Evolutionary conservation across 2,113 vertebrate species (phyloP).

Genomic region (Mobula birostris): DNA sequence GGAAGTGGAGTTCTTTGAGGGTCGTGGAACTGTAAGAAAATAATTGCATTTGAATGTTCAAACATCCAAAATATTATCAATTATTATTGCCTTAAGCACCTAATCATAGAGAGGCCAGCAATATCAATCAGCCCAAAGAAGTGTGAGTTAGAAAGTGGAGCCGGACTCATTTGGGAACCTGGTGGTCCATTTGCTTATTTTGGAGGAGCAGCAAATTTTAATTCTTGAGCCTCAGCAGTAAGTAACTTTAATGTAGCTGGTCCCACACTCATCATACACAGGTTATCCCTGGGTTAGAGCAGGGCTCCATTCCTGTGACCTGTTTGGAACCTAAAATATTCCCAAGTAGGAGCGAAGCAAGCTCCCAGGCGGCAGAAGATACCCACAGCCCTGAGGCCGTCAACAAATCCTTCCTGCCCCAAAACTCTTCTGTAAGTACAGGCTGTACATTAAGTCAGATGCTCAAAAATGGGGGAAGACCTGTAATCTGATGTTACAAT

Average conservation of each 20-base stretch:
- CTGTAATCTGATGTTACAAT: background rate
- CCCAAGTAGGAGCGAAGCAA: too few species aligned
- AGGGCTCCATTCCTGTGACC: too few species aligned
- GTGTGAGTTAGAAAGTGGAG: background rate
- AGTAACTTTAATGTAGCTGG: too few species aligned
- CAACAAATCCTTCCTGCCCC: too few species aligned
- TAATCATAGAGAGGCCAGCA: background rate
- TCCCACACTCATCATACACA: too few species aligned
- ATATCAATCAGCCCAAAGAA: background rate
- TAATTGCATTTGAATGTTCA: background rate
- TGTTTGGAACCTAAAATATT: too few species aligned
- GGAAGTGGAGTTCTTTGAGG: background rate
- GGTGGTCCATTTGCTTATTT: background rate
- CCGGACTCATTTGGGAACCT: background rate
- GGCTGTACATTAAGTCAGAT: too few species aligned
- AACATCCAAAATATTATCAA: background rate
- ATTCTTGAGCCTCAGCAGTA: background rate
- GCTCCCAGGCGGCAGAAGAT: too few species aligned
- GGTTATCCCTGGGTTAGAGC: too few species aligned
- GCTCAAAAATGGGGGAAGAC: too few species aligned
- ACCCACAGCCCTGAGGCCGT: too few species aligned
- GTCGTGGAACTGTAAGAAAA: background rate
- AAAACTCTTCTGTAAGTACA: too few species aligned
- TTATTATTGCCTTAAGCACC: slow-evolving; percentile 4
- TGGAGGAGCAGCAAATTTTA: background rate